phyloP scores from a whole-genome alignment of 2,797 vertebrate genomes.

The Gymnothorax javanicus region DNA sequence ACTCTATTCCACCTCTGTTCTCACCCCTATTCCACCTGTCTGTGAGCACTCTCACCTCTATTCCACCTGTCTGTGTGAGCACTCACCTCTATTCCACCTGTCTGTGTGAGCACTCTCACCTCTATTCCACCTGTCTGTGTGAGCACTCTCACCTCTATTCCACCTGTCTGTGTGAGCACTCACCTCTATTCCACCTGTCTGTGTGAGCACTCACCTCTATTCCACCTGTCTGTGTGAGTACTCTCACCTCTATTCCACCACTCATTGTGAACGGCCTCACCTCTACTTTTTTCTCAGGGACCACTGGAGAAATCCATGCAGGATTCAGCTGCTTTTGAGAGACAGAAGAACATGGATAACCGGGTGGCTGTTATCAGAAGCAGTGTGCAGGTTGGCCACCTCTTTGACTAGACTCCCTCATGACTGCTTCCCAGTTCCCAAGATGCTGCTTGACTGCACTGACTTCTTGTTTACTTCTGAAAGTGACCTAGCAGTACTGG shows the following conservation, averaged over 20 bases:
- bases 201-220: background rate
- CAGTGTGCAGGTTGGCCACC: conserved; percentile 82
- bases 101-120: too few species aligned
- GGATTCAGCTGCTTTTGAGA: conserved; percentile 83
- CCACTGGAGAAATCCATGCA: conserved; percentile 89
- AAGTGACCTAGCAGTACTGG: background rate
- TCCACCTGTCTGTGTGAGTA: background rate
- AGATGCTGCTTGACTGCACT: background rate
- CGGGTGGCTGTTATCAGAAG: conserved; percentile 84
- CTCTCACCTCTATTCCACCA: background rate
- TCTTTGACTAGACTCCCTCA: background rate
- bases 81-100: too few species aligned
- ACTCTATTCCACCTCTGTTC: too few species aligned
- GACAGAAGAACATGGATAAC: conserved; percentile 88
- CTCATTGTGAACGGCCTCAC: background rate
- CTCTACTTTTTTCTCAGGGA: conserved; percentile 70
- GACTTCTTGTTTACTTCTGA: background rate
- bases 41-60: too few species aligned
- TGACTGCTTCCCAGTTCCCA: background rate
- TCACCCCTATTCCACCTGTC: too few species aligned
- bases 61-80: too few species aligned
- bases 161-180: too few species aligned
- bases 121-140: too few species aligned
- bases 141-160: too few species aligned
- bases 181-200: too few species aligned